phyloP scores from a whole-genome alignment of 2,113 vertebrate genomes.

The Rhegmatorhina hoffmannsi region DNA sequence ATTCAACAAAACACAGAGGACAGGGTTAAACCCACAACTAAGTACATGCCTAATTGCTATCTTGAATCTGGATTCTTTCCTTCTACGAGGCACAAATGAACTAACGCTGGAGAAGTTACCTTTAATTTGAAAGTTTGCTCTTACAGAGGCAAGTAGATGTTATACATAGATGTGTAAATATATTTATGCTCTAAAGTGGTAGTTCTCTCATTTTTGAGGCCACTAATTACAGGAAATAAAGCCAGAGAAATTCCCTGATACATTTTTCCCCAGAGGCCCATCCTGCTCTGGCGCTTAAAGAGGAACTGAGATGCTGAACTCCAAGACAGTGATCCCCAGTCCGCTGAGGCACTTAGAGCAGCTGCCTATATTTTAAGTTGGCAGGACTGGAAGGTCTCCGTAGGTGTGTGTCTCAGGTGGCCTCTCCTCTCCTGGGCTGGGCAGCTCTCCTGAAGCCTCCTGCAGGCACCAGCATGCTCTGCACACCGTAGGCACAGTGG shows the following conservation, averaged over 20 bases:
- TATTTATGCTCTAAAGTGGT: conserved; percentile 49
- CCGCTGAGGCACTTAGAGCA: conserved; percentile 38
- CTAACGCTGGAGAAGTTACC: conserved; percentile 40
- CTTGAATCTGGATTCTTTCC: conserved; percentile 42
- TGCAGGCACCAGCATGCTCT: not conserved
- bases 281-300: not conserved
- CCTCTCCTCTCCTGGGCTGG: not conserved
- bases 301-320: conserved; percentile 41
- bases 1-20: conserved; percentile 14
- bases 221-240: conserved; percentile 66
- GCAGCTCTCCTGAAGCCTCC: conserved; percentile 2
- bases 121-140: conserved; percentile 67
- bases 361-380: not conserved
- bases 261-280: conserved; percentile 36
- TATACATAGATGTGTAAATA: conserved; percentile 35
- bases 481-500: accelerated
- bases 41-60: conserved; percentile 41
- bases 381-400: not conserved
- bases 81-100: not conserved
- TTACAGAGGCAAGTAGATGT: conserved; percentile 51
- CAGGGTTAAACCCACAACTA: conserved; percentile 54
- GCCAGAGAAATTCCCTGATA: conserved; percentile 62
- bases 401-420: not conserved
- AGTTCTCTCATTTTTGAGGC: conserved; percentile 56
- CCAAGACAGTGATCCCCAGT: conserved; percentile 7